A percentile compares a stretch with the other conserved stretches of the same genome.
phyloP scores from a whole-genome alignment of 1,140 invertebrate species.

The Drosophila sturtevanti region DNA sequence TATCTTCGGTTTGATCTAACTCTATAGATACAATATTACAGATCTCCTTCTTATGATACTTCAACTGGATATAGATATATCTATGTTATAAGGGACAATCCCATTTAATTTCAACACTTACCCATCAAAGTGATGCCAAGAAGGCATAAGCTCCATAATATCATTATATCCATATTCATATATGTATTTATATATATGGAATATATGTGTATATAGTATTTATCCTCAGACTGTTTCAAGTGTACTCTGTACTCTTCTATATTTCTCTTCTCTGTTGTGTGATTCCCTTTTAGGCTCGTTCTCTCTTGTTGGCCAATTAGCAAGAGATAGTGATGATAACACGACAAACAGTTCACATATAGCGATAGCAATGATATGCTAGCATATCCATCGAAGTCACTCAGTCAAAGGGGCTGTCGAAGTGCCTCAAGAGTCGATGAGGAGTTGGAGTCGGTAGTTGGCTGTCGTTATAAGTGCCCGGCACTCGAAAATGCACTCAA shows the following conservation, averaged over 20 bases:
- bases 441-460: slow-evolving; percentile 21
- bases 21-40: not conserved
- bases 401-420: slow-evolving; percentile 22
- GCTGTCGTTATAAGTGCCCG: slow-evolving; percentile 47
- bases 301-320: slow-evolving; percentile 66
- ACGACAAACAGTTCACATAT: slow-evolving; percentile 30
- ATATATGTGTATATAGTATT: not conserved
- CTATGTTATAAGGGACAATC: not conserved
- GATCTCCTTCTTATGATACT: too few relatives aligned
- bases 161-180: slow-evolving; percentile 47
- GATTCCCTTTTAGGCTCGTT: not conserved
- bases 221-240: slow-evolving; percentile 21
- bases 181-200: slow-evolving; percentile 10
- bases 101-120: slow-evolving; percentile 42
- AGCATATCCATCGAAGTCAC: slow-evolving; percentile 35
- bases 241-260: slow-evolving; percentile 15
- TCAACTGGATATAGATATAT: too few relatives aligned
- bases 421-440: not conserved
- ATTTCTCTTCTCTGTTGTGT: not conserved
- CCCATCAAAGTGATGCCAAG: slow-evolving; percentile 35
- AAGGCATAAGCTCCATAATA: slow-evolving; percentile 29
- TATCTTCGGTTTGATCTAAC: not conserved
- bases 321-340: slow-evolving; percentile 52
- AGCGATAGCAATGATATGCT: slow-evolving; percentile 28
- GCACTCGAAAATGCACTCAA: slow-evolving; percentile 78